A percentile compares a stretch with the other conserved stretches of the same genome.
Conservation (phyloP, 2,888 invertebrate species). For the Dryadula phaetusa region DNA sequence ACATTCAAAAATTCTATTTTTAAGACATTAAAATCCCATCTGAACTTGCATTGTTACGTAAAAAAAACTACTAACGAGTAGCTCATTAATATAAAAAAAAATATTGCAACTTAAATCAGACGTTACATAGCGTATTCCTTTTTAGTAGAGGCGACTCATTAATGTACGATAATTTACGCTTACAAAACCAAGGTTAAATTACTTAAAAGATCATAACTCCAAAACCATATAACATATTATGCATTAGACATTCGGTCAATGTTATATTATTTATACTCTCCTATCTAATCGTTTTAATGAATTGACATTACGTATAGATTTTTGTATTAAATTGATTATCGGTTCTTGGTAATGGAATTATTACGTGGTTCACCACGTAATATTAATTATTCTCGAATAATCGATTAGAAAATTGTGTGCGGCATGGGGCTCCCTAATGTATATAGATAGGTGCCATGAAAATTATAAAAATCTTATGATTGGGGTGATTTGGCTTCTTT, state of each 20-base stretch:
- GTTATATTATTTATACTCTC: too few species aligned
- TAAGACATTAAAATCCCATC: too few species aligned
- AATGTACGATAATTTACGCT: conserved; percentile 3
- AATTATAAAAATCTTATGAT: neutral
- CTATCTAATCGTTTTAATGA: neutral
- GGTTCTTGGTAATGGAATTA: too few species aligned
- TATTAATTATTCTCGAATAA: conserved; percentile 1
- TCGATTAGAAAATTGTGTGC: neutral
- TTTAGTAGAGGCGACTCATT: neutral
- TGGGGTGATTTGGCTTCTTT: neutral
- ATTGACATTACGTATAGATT: conserved; percentile 1
- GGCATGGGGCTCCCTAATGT: neutral
- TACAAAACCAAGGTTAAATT: conserved; percentile 11
- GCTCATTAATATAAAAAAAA: too few species aligned
- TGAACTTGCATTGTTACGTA: too few species aligned
- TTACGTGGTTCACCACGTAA: neutral
- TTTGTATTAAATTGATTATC: neutral
- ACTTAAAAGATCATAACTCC: conserved; percentile 5
- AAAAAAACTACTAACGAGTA: too few species aligned
- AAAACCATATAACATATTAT: neutral
- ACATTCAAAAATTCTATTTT: too few species aligned
- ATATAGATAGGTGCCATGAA: neutral
- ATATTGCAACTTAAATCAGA: too few species aligned
- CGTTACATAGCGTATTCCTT: too few species aligned
- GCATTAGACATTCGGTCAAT: neutral